phyloP scores from a whole-genome alignment of 2,888 invertebrate species.

The Lasioglossum morio region DNA sequence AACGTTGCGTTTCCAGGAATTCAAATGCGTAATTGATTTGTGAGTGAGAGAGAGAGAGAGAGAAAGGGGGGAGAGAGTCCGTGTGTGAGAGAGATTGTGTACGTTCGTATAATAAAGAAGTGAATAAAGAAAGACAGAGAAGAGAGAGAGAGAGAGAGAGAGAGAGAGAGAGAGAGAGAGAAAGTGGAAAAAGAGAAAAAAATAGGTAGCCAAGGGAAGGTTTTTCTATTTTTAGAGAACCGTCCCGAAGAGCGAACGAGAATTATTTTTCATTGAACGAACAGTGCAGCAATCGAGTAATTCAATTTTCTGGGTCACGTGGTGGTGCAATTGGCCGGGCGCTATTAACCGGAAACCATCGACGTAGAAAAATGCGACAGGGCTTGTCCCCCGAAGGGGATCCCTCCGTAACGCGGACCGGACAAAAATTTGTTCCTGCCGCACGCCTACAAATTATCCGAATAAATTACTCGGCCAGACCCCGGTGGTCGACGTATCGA shows the following conservation, averaged over 20 bases:
- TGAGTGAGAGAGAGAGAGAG: neutral
- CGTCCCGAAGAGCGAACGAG: slow-evolving; percentile 3
- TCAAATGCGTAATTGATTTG: slow-evolving; percentile 23
- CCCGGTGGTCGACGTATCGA: slow-evolving; percentile 29
- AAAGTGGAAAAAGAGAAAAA: slow-evolving; percentile 4
- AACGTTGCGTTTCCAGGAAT: slow-evolving; percentile 13
- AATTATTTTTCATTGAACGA: neutral
- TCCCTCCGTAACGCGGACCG: neutral
- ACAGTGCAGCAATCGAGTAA: slow-evolving; percentile 2
- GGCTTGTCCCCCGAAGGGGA: no score
- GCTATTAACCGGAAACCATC: slow-evolving; percentile 20
- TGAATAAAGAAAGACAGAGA: neutral
- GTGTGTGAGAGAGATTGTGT: neutral
- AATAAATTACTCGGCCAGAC: slow-evolving; percentile 26
- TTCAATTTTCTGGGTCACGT: slow-evolving; percentile 37
- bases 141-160: neutral
- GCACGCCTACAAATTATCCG: slow-evolving; percentile 12
- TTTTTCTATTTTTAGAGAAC: slow-evolving; percentile 10
- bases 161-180: neutral
- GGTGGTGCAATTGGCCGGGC: slow-evolving; percentile 6
- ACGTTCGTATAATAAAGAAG: neutral
- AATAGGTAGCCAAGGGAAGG: neutral
- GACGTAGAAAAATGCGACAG: slow-evolving; percentile 12
- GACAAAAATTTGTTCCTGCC: neutral
- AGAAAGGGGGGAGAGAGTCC: neutral